A percentile compares a stretch with the other conserved stretches of the same genome.
Conservation (phyloP, 2,888 invertebrate species). For the Ptychoptera contaminata region DNA sequence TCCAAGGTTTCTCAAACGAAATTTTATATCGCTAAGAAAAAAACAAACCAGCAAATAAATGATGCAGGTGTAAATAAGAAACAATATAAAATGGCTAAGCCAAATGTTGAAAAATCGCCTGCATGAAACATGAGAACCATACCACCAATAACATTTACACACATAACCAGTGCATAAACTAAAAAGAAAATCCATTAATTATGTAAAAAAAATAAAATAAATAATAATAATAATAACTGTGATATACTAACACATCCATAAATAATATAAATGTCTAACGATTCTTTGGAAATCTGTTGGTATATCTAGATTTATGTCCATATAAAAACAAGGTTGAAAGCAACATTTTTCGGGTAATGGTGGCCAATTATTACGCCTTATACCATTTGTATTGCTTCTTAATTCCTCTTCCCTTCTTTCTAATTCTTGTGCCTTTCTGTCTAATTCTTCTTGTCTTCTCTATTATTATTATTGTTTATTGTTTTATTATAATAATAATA, state of each 20-base stretch:
- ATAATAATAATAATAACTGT: background rate
- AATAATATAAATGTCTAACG: constrained; percentile 84
- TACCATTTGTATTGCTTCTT: constrained; percentile 35
- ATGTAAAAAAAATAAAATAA: too few species aligned
- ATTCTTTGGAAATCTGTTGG: constrained; percentile 94
- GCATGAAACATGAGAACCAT: constrained; percentile 54
- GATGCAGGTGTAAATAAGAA: constrained; percentile 90
- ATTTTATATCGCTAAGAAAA: too few species aligned
- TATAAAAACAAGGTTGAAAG: constrained; percentile 96
- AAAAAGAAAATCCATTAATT: constrained; percentile 20
- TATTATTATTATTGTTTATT: too few species aligned
- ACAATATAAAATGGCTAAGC: constrained; percentile 77
- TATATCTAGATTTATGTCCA: constrained; percentile 98
- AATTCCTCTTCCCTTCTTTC: constrained; percentile 80
- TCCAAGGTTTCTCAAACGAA: too few species aligned
- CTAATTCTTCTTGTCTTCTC: constrained; percentile 78
- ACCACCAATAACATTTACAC: constrained; percentile 75
- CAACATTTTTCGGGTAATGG: constrained; percentile 87
- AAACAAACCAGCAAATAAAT: constrained; percentile 83
- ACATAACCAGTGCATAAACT: constrained; percentile 80
- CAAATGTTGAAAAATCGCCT: constrained; percentile 55
- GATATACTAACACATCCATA: constrained; percentile 87
- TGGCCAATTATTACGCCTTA: constrained; percentile 92
- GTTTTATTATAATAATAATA: constrained; percentile 3
- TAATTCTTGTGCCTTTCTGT: constrained; percentile 79